phyloP scores from a whole-genome alignment of 2,797 vertebrate genomes.

The Lacerta viridis region DNA sequence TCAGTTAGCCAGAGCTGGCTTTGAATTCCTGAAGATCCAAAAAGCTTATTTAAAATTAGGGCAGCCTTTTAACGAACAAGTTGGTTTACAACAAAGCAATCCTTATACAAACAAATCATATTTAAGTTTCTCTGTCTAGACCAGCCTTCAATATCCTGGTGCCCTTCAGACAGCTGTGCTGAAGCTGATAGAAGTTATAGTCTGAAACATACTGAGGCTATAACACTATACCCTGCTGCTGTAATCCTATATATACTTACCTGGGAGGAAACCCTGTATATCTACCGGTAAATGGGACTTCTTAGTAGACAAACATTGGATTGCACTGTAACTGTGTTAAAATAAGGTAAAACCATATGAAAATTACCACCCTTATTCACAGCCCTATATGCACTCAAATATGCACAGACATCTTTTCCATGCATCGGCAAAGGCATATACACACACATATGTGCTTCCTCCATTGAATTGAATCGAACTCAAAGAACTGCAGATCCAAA shows the following conservation, averaged over 20 bases:
- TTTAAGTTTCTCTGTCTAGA: slow-evolving; percentile 13
- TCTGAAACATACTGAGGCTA: too few relatives aligned
- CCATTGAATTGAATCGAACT: neutral
- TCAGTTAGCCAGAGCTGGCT: neutral
- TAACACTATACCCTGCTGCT: too few relatives aligned
- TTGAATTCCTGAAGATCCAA: slow-evolving; percentile 39
- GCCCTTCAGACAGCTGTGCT: neutral
- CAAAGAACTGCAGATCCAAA: neutral
- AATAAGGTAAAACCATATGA: neutral
- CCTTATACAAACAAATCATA: slow-evolving; percentile 16
- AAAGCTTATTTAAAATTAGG: slow-evolving; percentile 34
- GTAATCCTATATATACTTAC: too few relatives aligned
- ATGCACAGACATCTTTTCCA: neutral
- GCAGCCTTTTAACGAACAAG: slow-evolving; percentile 29
- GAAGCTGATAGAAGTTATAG: too few relatives aligned
- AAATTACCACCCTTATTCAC: neutral
- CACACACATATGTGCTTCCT: neutral
- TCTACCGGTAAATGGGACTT: too few relatives aligned
- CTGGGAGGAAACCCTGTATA: too few relatives aligned
- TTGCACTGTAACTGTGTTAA: neutral
- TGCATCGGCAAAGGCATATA: neutral
- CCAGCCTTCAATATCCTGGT: neutral
- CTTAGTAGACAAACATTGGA: too few relatives aligned
- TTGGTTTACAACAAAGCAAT: slow-evolving; percentile 24
- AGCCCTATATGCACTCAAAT: neutral